A percentile compares a stretch with the other conserved stretches of the same genome.
Evolutionary conservation across 2,797 vertebrate species (phyloP).

Genomic region (Austrolebias charrua): DNA sequence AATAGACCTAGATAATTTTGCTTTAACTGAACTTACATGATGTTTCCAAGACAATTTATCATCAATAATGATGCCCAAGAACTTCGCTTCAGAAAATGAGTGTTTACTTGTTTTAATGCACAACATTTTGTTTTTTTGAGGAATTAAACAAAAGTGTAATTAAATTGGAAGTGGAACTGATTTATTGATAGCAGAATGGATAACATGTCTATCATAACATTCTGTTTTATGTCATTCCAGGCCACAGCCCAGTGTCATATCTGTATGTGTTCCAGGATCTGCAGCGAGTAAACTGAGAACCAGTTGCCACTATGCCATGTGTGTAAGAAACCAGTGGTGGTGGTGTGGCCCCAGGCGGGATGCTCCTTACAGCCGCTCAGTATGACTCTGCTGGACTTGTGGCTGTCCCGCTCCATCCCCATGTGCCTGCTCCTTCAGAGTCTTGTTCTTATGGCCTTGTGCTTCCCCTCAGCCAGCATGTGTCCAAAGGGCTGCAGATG

Average conservation of each 20-base stretch:
- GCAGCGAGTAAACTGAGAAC: slow-evolving; percentile 45
- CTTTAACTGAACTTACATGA: too few relatives aligned
- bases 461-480: slow-evolving; percentile 98
- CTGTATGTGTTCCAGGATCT: slow-evolving; percentile 11
- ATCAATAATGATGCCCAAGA: too few relatives aligned
- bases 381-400: slow-evolving; percentile 98
- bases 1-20: too few relatives aligned
- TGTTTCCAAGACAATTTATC: too few relatives aligned
- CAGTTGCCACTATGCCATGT: slow-evolving; percentile 60
- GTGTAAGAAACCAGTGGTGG: slow-evolving; percentile 71
- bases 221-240: slow-evolving; percentile 65
- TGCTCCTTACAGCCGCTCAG: slow-evolving; percentile 91
- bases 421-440: slow-evolving; percentile 98
- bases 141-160: too few relatives aligned
- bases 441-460: slow-evolving; percentile 97
- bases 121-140: too few relatives aligned
- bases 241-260: slow-evolving; percentile 65
- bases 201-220: slow-evolving; percentile 8
- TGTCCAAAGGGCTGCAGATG: slow-evolving; percentile 97
- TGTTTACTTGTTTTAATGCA: too few relatives aligned
- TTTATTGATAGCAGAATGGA: too few relatives aligned
- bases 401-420: slow-evolving; percentile 96
- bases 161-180: too few relatives aligned
- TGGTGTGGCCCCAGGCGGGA: slow-evolving; percentile 81
- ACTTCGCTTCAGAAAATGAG: too few relatives aligned